A percentile compares a stretch with the other conserved stretches of the same genome.
These are phyloP conservation scores for Pterocles burchelli DNA, from an alignment of 2,113 vertebrate species.

Conservation along the genomic window DNA sequence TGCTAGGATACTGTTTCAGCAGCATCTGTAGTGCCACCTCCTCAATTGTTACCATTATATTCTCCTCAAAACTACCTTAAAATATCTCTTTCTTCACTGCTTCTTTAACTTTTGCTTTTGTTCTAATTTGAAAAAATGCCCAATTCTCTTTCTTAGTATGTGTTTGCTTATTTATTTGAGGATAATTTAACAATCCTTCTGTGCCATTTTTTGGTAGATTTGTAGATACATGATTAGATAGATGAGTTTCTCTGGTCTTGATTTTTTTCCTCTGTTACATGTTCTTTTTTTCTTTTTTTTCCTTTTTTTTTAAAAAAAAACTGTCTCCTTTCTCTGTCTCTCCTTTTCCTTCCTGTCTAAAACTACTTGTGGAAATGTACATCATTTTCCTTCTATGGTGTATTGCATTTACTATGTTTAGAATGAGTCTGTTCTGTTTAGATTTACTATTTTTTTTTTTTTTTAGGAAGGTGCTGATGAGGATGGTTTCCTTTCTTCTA, in stretches of 20 bases:
- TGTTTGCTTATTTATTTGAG: neutral
- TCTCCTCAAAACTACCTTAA: neutral
- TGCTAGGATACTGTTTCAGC: neutral
- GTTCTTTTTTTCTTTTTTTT: neutral
- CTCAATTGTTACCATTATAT: neutral
- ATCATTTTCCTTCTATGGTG: neutral
- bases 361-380: neutral
- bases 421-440: neutral
- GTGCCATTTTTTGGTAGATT: neutral
- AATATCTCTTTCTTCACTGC: neutral
- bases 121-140: neutral
- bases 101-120: neutral
- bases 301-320: neutral
- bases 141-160: neutral
- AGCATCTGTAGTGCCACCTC: neutral
- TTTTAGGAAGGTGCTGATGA: neutral
- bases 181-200: neutral
- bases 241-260: neutral
- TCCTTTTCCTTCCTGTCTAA: neutral
- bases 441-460: neutral
- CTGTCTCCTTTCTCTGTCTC: fast-evolving
- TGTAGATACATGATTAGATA: neutral
- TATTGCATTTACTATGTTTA: neutral
- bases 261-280: neutral
- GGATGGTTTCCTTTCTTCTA: neutral